Conservation (phyloP, 2,888 invertebrate species). For the Latrodectus hesperus region DNA sequence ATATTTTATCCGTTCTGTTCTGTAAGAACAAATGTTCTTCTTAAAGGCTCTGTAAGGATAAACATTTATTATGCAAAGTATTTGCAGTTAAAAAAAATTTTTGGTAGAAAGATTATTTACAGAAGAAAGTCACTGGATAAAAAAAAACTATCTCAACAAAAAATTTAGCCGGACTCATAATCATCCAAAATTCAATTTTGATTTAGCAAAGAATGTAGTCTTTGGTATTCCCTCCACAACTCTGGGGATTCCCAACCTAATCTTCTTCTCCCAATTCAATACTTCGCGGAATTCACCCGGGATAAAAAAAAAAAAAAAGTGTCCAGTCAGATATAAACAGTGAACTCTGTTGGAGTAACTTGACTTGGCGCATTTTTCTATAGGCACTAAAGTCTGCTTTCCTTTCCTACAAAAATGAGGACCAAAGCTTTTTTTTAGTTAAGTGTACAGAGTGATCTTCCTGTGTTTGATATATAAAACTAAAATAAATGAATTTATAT, state of each 20-base stretch:
- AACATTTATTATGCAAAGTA: no score
- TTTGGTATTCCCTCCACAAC: slow-evolving; percentile 29
- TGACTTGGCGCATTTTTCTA: slow-evolving; percentile 54
- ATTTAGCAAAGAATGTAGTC: slow-evolving; percentile 34
- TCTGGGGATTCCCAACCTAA: slow-evolving; percentile 44
- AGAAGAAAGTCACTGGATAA: no score
- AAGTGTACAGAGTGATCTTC: background rate
- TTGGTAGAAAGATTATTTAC: no score
- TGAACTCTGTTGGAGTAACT: slow-evolving; percentile 50
- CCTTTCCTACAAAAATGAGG: background rate
- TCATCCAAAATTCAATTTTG: slow-evolving; percentile 58
- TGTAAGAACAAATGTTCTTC: no score
- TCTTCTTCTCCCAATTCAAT: slow-evolving; percentile 56
- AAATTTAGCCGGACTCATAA: slow-evolving; percentile 10
- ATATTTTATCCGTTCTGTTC: no score
- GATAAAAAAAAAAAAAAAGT: slow-evolving; percentile 1
- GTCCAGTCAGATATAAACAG: slow-evolving; percentile 23
- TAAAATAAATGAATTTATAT: background rate
- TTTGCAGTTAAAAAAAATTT: no score
- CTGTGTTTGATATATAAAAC: background rate
- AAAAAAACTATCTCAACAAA: no score
- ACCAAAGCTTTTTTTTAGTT: background rate
- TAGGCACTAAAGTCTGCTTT: slow-evolving; percentile 8
- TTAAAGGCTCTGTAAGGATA: no score
- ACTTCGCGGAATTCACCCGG: slow-evolving; percentile 16